Evolutionary conservation across 2,113 vertebrate species (phyloP).

Genomic region (Scomber japonicus): DNA sequence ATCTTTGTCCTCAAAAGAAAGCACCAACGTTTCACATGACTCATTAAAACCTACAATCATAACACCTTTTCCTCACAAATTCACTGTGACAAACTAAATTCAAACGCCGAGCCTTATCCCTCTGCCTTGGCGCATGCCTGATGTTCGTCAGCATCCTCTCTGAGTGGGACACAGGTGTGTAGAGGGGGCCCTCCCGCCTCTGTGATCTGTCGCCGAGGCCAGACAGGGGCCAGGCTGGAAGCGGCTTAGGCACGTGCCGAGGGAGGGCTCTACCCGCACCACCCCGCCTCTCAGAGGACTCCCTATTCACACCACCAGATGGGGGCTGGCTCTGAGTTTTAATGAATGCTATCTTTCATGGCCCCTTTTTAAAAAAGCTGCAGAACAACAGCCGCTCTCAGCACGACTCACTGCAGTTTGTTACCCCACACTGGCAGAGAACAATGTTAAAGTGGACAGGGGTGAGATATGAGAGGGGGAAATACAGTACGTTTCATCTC

Average conservation of each 20-base stretch:
- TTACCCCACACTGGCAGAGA: constrained; percentile 26
- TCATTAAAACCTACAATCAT: not conserved
- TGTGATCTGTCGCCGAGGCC: constrained; percentile 63
- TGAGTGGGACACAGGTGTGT: constrained; percentile 79
- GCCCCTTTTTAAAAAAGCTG: constrained; percentile 35
- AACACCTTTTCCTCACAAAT: not conserved
- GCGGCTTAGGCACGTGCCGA: constrained; percentile 78
- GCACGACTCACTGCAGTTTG: constrained; percentile 56
- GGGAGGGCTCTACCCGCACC: constrained; percentile 63
- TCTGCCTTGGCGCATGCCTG: constrained; percentile 10
- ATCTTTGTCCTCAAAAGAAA: constrained; percentile 5
- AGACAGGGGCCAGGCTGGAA: constrained; percentile 64
- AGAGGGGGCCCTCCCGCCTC: constrained; percentile 44
- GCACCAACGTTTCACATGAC: constrained; percentile 1
- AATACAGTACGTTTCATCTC: not conserved
- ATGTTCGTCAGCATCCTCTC: constrained; percentile 39
- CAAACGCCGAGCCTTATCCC: not conserved
- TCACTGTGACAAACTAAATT: not conserved
- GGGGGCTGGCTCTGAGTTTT: constrained; percentile 79
- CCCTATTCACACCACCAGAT: constrained; percentile 82
- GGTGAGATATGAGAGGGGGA: constrained; percentile 1
- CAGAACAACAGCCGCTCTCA: constrained; percentile 47
- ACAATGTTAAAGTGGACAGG: constrained; percentile 10
- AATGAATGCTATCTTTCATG: constrained; percentile 78
- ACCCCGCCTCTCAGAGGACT: constrained; percentile 49